Base-by-base conservation (phyloP, 1,140 invertebrate genomes). In the Portunus trituberculatus region DNA sequence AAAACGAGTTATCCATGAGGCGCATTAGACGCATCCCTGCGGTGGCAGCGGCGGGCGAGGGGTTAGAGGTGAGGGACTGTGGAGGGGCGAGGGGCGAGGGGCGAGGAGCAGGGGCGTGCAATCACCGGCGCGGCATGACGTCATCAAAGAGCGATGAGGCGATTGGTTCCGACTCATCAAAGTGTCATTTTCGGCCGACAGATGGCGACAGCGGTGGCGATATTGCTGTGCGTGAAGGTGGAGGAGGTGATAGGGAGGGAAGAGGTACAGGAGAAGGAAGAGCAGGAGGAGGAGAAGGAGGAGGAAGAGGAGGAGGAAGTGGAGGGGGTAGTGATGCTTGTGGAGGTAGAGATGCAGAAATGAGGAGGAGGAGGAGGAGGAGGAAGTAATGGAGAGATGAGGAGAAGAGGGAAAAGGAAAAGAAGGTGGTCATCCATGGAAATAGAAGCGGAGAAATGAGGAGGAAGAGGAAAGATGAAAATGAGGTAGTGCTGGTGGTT, bases 151-250 rank as follows among this genome's bases (percentile, higher is more conserved):
- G 76, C 94, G 82, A 95, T 95, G 94, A 95, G 89, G 46, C 83
- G 89, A 95, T 95, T 95, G 94, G 94, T 95, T 95, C 76, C 76
- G 94, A 52, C 46, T 92, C 94, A 95, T 95, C 94, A 95, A 95
- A 95, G 94, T 87, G 86, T 89, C 84, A 48, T 87, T 93, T 59
- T 45, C 76, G 87, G 92, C 83, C 83, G 12, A 29, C 92, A 93
- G 92, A 93, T 93, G 92, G 76, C 82, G 45, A 25, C 32, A 7
- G 39, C 14, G 76, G 32, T 28, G 48, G 89, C 39, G 89, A 48
- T 45, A 91, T 39, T 29, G 89, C 29, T 32, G 84, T 25, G 84
- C 0, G 16, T 0, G 52, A 10, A 91, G 89, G 46, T 28, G 28
- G 48, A 6, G 89, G 46, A 48, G 46, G 89, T 52, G 31, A 87